Conservation (phyloP, 1,140 invertebrate species). For the Calliopsis andreniformis region DNA sequence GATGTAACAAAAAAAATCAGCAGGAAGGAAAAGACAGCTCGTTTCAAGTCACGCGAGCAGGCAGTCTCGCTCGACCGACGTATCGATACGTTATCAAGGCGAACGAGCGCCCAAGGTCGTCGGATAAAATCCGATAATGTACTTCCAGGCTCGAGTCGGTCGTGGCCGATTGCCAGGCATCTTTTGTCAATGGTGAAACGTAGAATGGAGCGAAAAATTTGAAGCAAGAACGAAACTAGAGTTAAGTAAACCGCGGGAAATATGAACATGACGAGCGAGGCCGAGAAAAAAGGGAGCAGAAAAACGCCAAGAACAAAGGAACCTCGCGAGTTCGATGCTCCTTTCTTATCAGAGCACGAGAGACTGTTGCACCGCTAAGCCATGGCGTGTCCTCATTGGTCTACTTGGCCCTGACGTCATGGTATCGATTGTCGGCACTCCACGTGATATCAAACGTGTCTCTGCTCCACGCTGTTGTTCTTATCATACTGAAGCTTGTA, state of each 20-base stretch:
- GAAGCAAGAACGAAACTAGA: too few relatives aligned
- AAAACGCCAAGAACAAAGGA: slow-evolving; percentile 53
- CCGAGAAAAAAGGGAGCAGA: background rate
- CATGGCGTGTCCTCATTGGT: slow-evolving; percentile 50
- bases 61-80: background rate
- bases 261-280: slow-evolving; percentile 8
- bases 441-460: slow-evolving; percentile 46
- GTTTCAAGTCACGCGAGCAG: slow-evolving; percentile 20
- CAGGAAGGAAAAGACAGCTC: background rate
- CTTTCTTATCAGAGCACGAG: slow-evolving; percentile 69
- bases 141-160: slow-evolving; percentile 8
- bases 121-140: slow-evolving; percentile 54
- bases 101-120: slow-evolving; percentile 38
- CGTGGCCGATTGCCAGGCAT: background rate
- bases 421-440: slow-evolving; percentile 65
- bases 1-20: background rate
- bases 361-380: slow-evolving; percentile 46
- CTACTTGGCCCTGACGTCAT: slow-evolving; percentile 59
- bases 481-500: too few relatives aligned
- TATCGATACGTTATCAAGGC: slow-evolving; percentile 35
- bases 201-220: background rate
- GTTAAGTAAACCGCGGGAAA: background rate
- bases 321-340: slow-evolving; percentile 71
- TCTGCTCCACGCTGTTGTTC: slow-evolving; percentile 2
- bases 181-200: background rate